Evolutionary conservation across 2,113 vertebrate species (phyloP).

Genomic region (Gavia stellata): DNA sequence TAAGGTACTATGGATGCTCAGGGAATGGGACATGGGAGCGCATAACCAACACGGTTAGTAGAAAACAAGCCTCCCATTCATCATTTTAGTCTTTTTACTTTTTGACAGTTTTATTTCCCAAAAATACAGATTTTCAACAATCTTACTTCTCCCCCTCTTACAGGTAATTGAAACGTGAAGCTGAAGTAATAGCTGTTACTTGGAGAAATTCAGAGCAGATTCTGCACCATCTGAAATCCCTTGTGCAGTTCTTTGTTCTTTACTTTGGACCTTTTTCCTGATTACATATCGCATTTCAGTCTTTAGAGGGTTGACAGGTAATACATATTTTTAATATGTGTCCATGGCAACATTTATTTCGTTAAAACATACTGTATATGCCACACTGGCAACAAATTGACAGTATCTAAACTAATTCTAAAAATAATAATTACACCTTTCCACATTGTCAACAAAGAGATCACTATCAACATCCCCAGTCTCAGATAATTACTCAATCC

Average conservation of each 20-base stretch:
- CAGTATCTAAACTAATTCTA: background rate
- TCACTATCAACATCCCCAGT: background rate
- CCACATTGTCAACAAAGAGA: background rate
- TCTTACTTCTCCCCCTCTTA: background rate
- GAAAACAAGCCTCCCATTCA: background rate
- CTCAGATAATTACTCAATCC: background rate
- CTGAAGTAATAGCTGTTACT: background rate
- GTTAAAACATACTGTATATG: background rate
- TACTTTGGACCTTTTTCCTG: background rate
- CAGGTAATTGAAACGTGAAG: background rate
- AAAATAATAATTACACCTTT: slow-evolving; percentile 25
- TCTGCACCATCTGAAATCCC: background rate
- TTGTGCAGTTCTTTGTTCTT: background rate
- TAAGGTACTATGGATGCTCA: rapidly evolving
- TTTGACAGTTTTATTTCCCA: background rate
- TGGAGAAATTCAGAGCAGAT: background rate
- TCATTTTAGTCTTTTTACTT: background rate
- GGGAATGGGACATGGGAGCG: background rate
- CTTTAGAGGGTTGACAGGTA: background rate
- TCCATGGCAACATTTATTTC: background rate
- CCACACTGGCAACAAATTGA: background rate
- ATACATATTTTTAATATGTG: background rate
- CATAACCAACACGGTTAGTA: background rate
- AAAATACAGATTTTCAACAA: background rate
- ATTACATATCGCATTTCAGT: background rate